Percentiles rank a stretch among this genome's conserved stretches.
phyloP scores from a whole-genome alignment of 2,797 vertebrate species.

The Melopsittacus undulatus region DNA sequence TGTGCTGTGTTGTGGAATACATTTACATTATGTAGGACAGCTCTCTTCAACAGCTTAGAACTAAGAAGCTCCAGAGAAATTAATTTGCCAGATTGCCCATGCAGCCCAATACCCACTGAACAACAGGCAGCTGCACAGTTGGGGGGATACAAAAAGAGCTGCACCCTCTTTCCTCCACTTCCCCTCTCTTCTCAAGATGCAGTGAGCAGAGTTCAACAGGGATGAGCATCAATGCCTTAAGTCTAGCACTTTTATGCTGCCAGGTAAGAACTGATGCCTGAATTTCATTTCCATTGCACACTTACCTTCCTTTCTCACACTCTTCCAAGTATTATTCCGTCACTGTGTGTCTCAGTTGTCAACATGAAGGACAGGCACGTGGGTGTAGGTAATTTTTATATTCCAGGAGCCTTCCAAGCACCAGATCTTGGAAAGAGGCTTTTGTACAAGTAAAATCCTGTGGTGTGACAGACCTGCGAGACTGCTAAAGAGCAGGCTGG shows the following conservation, averaged over 20 bases:
- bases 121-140: background rate
- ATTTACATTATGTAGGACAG: conserved; percentile 22
- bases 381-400: background rate
- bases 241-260: background rate
- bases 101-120: background rate
- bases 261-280: background rate
- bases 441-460: background rate
- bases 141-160: background rate
- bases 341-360: background rate
- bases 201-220: background rate
- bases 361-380: background rate
- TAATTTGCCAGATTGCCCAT: background rate
- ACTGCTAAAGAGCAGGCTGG: background rate
- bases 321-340: background rate
- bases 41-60: conserved; percentile 33
- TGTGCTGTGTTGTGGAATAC: conserved; percentile 2
- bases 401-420: background rate
- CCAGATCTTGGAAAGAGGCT: background rate
- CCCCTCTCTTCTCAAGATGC: background rate
- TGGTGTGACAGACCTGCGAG: background rate
- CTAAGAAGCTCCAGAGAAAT: background rate
- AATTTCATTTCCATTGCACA: background rate
- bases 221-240: background rate
- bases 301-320: background rate
- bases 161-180: background rate